A percentile compares a stretch with the other conserved stretches of the same genome.
phyloP scores from a whole-genome alignment of 2,888 invertebrate species.

The Drosophila macrospina region DNA sequence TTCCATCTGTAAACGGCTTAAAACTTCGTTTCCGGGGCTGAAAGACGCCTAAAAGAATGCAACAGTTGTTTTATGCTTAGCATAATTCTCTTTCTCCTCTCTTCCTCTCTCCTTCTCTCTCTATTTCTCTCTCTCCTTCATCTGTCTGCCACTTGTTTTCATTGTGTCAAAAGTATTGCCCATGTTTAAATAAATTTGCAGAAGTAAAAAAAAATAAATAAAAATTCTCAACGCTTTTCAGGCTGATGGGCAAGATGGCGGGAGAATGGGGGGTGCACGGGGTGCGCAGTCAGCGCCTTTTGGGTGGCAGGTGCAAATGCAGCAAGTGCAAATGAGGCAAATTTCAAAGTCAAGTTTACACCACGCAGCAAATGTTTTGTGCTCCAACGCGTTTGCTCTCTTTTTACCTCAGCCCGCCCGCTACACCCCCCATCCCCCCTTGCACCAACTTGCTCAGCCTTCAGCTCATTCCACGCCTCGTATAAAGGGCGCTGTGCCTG shows the following conservation, averaged over 20 bases:
- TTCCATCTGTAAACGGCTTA: constrained; percentile 37
- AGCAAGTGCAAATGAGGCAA: constrained; percentile 78
- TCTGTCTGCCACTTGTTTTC: constrained; percentile 36
- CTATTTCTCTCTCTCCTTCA: neutral
- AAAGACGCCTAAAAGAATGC: constrained; percentile 47
- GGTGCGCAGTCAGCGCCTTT: constrained; percentile 28
- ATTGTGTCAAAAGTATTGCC: constrained; percentile 48
- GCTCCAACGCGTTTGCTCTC: constrained; percentile 47
- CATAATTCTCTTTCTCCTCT: constrained; percentile 2
- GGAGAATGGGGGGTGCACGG: neutral
- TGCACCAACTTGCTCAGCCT: neutral
- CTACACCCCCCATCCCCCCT: neutral
- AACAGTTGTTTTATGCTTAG: constrained; percentile 54
- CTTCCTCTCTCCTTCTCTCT: neutral
- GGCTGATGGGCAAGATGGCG: neutral
- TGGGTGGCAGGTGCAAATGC: constrained; percentile 61
- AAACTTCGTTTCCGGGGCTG: neutral
- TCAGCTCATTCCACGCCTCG: constrained; percentile 19
- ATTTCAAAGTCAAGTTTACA: constrained; percentile 81
- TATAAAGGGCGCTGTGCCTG: constrained; percentile 22
- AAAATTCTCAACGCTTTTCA: constrained; percentile 25
- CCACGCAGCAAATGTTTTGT: constrained; percentile 78
- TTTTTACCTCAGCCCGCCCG: neutral
- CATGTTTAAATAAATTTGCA: constrained; percentile 16
- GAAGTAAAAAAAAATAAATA: constrained; percentile 8